phyloP scores from a whole-genome alignment of 2,113 vertebrate genomes.

The Heptranchias perlo region DNA sequence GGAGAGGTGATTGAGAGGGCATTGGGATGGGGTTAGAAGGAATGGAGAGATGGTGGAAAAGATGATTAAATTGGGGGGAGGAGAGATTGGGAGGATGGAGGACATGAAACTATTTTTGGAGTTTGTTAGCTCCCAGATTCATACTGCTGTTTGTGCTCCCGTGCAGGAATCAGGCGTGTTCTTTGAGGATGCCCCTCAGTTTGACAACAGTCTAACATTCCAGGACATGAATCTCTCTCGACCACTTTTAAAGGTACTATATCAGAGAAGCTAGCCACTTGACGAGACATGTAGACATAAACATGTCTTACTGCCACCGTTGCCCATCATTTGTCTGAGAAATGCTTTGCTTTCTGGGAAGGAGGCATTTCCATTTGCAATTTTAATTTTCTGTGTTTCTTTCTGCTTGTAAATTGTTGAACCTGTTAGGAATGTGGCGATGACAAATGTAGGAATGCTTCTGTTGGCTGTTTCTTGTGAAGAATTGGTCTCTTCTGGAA shows the following conservation, averaged over 20 bases:
- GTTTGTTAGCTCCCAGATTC: background rate
- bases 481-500: background rate
- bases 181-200: slow-evolving; percentile 83
- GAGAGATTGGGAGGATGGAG: too few species aligned
- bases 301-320: background rate
- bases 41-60: background rate
- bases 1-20: background rate
- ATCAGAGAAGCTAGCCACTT: too few species aligned
- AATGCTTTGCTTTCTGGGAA: background rate
- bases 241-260: slow-evolving; percentile 83
- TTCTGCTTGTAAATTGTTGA: background rate
- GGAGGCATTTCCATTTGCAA: background rate
- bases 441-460: background rate
- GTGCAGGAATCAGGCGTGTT: slow-evolving; percentile 65
- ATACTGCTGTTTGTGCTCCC: slow-evolving; percentile 34
- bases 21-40: background rate
- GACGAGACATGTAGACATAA: background rate
- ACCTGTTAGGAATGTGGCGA: background rate
- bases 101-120: background rate
- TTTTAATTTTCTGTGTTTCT: background rate
- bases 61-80: background rate
- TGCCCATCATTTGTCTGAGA: background rate
- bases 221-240: slow-evolving; percentile 95
- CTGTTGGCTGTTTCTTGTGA: background rate
- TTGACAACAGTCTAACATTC: slow-evolving; percentile 77